Evolutionary conservation across 2,113 vertebrate species (phyloP).

Genomic region (Eptesicus fuscus): DNA sequence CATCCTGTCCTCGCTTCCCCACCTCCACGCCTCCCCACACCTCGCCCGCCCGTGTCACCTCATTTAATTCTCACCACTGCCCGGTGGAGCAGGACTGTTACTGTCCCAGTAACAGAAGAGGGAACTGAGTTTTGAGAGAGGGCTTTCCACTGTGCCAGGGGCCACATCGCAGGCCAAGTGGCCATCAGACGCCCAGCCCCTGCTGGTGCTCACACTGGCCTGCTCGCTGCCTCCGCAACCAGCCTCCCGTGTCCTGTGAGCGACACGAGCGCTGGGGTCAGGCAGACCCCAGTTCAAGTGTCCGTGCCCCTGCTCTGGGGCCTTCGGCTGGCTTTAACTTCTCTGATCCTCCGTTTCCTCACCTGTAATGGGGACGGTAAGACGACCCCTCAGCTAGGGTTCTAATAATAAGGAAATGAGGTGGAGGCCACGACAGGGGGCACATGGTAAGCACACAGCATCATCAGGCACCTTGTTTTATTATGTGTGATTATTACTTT

Average conservation of each 20-base stretch:
- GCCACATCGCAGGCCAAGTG: accelerated
- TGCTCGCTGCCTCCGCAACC: not conserved
- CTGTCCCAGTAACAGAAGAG: not conserved
- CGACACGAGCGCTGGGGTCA: not conserved
- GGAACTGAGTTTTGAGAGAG: not conserved
- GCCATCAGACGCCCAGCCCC: not conserved
- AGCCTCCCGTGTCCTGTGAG: not conserved
- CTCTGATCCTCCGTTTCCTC: not conserved
- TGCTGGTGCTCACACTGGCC: accelerated
- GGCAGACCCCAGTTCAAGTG: not conserved
- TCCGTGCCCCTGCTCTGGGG: not conserved
- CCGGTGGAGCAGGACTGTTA: accelerated
- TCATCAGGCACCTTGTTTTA: not conserved
- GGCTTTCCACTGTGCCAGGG: too few relatives aligned
- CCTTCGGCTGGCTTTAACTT: not conserved
- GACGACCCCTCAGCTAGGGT: not conserved
- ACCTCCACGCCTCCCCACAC: not conserved
- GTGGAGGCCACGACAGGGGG: not conserved
- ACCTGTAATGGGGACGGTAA: not conserved
- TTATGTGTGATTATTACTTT: not conserved
- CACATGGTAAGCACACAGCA: not conserved
- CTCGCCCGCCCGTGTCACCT: accelerated
- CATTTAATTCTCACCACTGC: not conserved
- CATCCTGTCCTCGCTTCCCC: not conserved
- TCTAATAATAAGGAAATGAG: not conserved